Evolutionary conservation across 2,113 vertebrate genomes (phyloP), one percentile per base, ranked within the genome.

Genomic region (Pelmatolapia mariae): DNA sequence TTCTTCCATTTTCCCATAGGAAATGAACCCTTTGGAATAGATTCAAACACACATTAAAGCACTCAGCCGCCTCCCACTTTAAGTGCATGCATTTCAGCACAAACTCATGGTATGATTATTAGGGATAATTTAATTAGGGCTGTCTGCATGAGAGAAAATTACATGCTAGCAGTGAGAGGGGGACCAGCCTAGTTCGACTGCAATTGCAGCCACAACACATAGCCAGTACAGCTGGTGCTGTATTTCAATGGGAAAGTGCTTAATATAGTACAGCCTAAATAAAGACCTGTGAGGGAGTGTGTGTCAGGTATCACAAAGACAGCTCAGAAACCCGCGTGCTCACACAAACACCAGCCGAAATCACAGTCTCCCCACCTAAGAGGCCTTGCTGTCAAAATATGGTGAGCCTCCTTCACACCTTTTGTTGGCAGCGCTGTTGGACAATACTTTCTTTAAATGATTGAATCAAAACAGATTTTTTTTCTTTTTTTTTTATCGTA

Each of bases 231-330:
- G 97, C 95, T 97, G 97, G 96, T 97, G 96, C 96, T 96, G 96
- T 97, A 97, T 97, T 97, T 97, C 96, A 97, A 89, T 96, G 95
- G 95, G 96, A 97, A 96, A 94, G 94, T 89, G 93, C 96, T 97
- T 96, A 96, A 96, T 96, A 97, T 97, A 97, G 97, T 89, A 84
- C 43, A 24, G 54, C 91, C 96, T 97, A 97, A 96, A 97, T 95
- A 97, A 97, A 97, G 96, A 94, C 89, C 91, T 95, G 92, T 3
- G 15, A 93, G 91, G 91, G 95, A 89, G 91, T 91, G 90, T 96
- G 96, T 97, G 95, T 96, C 96, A 96, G 94, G 94, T 97, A 96
- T 96, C 96, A 97, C 96, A 97, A 96, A 97, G 96, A 95, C 87
- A 83, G 81, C 89, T 87, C 89, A 91, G 89, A 93, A 94, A 93